These are phyloP conservation scores for Melanerpes formicivorus DNA, from an alignment of 2,113 vertebrate species.

Conservation along the genomic window DNA sequence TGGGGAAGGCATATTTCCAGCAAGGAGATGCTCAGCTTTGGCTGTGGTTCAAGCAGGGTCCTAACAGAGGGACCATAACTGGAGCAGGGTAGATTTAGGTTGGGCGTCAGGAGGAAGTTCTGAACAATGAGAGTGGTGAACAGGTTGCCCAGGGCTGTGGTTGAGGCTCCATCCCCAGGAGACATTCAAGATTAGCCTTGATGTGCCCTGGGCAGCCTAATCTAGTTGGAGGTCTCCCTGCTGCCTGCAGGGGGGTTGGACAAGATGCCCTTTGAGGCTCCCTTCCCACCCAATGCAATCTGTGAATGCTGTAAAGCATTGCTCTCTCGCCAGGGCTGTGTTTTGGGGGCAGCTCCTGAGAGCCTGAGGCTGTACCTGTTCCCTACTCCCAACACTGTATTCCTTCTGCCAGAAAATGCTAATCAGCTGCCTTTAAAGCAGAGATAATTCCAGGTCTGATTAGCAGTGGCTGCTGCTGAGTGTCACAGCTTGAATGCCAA, in stretches of 20 bases:
- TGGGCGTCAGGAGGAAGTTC: too few species aligned
- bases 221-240: too few species aligned
- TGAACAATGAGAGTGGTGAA: too few species aligned
- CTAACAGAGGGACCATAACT: not conserved
- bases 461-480: slow-evolving; percentile 19
- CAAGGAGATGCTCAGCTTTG: not conserved
- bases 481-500: not conserved
- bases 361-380: slow-evolving; percentile 22
- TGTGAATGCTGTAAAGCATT: accelerated
- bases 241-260: too few species aligned
- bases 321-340: not conserved
- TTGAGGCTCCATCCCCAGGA: too few species aligned
- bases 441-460: slow-evolving; percentile 63
- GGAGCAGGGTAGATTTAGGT: too few species aligned
- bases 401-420: slow-evolving; percentile 53
- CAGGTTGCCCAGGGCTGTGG: too few species aligned
- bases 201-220: too few species aligned
- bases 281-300: too few species aligned
- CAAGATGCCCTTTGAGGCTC: too few species aligned
- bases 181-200: too few species aligned
- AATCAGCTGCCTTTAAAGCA: slow-evolving; percentile 42
- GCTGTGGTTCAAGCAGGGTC: accelerated
- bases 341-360: not conserved
- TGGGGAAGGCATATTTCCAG: accelerated
- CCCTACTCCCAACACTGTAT: not conserved